Evolutionary conservation across 2,797 vertebrate species (phyloP), one percentile per base, ranked within the genome.

Genomic region (Sitta carolinensis): DNA sequence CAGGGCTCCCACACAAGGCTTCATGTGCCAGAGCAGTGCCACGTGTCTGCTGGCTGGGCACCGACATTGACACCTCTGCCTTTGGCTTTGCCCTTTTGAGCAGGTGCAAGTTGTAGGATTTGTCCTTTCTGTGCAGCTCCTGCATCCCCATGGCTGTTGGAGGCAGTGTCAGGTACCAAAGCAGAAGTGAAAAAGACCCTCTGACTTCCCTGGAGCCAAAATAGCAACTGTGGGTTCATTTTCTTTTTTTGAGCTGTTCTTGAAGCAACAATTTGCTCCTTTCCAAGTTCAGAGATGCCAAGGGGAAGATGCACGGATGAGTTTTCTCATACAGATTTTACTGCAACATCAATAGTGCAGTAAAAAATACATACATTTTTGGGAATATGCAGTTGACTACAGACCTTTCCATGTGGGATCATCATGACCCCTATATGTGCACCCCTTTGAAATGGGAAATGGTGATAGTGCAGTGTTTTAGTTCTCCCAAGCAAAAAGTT

Each of bases 11-110:
- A 32, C 4, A 16, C 5, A 13, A 27, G 22, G 45, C 26, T 51
- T 0, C 2, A 0, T 22, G 61, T 13, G 52, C 34, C 43, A 3
- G 7, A 40, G 69, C 38, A 23, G 34, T 47, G 47, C 69, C 6
- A 2, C 4, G 7, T 7, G 13, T 52, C 29, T 3, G 16, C 3
- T 23, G 86, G 57, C 45, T 47, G 5, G 13, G 61, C 18, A 12
- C 13, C 50, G 16, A 5, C 10, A 1, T 3, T 1, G 0, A 10
- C 3, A 0, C 25, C 47, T 47, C 36, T 20, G 5, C 22, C 29
- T 20, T 48, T 29, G 66, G 32, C 7, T 90, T 30, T 61, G 77
- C 34, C 77, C 3, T 50, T 84, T 36, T 9, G 19, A 63, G 63
- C 68, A 73, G 75, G 63, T 58, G 81, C 25, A 52, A 16, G 40